Evolutionary conservation across 1,140 invertebrate species (phyloP), one percentile per base, ranked within the genome.

Genomic region (Helicoverpa armigera): DNA sequence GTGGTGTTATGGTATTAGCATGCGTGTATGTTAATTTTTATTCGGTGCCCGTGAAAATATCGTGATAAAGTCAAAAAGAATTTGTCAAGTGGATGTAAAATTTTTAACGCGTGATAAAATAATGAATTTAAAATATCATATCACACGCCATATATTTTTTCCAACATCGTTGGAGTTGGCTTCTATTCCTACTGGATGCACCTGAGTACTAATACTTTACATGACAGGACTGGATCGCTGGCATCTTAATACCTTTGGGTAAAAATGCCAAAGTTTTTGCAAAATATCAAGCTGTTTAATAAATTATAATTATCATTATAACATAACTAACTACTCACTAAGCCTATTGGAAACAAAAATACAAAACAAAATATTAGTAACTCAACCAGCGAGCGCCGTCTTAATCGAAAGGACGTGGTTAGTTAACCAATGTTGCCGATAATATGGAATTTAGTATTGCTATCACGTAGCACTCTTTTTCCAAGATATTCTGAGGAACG

Each of bases 361-460:
- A 18, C n/a, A 61, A 67, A 67, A 67, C 48, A 53, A 72, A 50
- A 69, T 16, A 69, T 50, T 13, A 48, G 2, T n/a, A 50, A 69
- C 61, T 50, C 65, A 69, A 43, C 48, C 43, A 48, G n/a, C n/a
- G 63, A 3, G 65, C 16, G 65, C 16, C 18, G 50, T 53, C 43
- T 72, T 72, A 72, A 54, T 72, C 48, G 50, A 72, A 31, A 18
- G 29, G 2, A 72, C 69, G 69, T 72, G 69, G 69, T 72, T 43
- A 14, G 69, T 9, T 31, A 31, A 72, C 18, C 69, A 72, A 72
- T 31, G 50, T 31, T 5, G 12, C 7, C 48, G 50, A 72, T 72
- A 31, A 72, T 72, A 72, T 12, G 13, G 18, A n/a, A 50, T 14
- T 23, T 14, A 72, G 23, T 72, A 72, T 54, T 54, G 53, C 13